Percentiles rank a stretch among this genome's conserved stretches.
Evolutionary conservation across 2,797 vertebrate species (phyloP).

Genomic region (Loris lydekkerianus): DNA sequence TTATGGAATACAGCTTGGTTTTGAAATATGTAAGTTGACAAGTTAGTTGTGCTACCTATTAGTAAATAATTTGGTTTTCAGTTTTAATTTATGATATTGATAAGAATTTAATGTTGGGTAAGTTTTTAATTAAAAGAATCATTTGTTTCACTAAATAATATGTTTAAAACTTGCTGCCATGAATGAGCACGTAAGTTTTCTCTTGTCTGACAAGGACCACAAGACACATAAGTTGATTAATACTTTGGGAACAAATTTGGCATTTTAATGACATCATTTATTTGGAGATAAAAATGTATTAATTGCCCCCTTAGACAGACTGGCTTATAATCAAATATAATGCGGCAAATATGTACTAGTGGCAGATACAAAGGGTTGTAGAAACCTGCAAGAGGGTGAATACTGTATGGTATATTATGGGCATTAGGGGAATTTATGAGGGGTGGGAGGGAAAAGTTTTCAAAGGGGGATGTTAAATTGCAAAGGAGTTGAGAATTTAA

Average conservation of each 20-base stretch:
- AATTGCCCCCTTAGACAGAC: neutral
- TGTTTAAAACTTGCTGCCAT: conserved; percentile 48
- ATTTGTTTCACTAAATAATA: conserved; percentile 32
- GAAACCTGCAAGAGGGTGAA: neutral
- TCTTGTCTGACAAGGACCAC: neutral
- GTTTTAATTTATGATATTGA: conserved; percentile 54
- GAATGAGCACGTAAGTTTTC: conserved; percentile 8
- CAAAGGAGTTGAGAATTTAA: neutral
- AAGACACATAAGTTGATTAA: neutral
- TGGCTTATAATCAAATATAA: neutral
- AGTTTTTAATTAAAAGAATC: conserved; percentile 39
- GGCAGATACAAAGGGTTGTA: neutral
- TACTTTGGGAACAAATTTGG: conserved; percentile 46
- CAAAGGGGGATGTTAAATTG: neutral
- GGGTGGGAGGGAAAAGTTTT: neutral
- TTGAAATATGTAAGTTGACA: conserved; percentile 31
- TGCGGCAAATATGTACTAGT: neutral
- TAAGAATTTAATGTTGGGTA: conserved; percentile 2
- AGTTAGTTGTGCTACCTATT: neutral
- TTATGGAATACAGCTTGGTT: conserved; percentile 35
- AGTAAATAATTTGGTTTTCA: conserved; percentile 18
- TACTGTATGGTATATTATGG: neutral
- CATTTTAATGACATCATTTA: conserved; percentile 6
- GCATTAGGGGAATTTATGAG: neutral
- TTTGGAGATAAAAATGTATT: neutral